phyloP scores from a whole-genome alignment of 2,888 invertebrate species.

The Callosobruchus maculatus region DNA sequence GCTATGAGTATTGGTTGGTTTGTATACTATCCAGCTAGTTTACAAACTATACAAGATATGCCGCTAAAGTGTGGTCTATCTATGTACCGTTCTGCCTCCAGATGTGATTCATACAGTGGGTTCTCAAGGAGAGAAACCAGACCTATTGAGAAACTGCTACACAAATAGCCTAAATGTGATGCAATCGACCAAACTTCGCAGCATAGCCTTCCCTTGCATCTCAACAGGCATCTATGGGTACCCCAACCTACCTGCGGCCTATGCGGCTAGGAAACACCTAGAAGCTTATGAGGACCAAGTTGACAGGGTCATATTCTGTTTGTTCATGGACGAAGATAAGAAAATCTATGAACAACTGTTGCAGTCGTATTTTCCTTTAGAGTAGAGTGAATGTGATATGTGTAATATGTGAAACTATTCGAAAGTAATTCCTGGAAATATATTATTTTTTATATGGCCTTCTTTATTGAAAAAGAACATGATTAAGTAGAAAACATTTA shows the following conservation, averaged over 20 bases:
- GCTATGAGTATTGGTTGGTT: too few relatives aligned
- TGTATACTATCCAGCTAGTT: too few relatives aligned
- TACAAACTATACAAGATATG: too few relatives aligned
- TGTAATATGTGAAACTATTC: too few relatives aligned
- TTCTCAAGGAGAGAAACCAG: constrained; percentile 69
- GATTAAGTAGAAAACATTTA: too few relatives aligned
- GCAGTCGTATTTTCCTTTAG: constrained; percentile 68
- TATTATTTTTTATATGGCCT: too few relatives aligned
- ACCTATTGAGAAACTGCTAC: constrained; percentile 67
- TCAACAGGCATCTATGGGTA: constrained; percentile 91
- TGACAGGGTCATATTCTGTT: constrained; percentile 75
- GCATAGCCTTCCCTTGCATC: constrained; percentile 85
- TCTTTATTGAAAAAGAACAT: too few relatives aligned
- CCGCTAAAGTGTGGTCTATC: too few relatives aligned
- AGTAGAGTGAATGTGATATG: constrained; percentile 28
- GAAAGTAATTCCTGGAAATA: too few relatives aligned
- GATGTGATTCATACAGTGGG: constrained; percentile 91
- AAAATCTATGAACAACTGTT: constrained; percentile 68
- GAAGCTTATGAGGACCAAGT: constrained; percentile 53
- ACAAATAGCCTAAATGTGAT: constrained; percentile 60
- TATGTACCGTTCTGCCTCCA: too few relatives aligned
- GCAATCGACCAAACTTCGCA: constrained; percentile 55
- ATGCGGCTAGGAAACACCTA: constrained; percentile 69
- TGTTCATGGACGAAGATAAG: constrained; percentile 70
- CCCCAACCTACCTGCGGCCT: constrained; percentile 73